Evolutionary conservation across 2,888 invertebrate genomes (phyloP), one percentile per base, ranked within the genome.

Genomic region (Trachelus stipa): DNA sequence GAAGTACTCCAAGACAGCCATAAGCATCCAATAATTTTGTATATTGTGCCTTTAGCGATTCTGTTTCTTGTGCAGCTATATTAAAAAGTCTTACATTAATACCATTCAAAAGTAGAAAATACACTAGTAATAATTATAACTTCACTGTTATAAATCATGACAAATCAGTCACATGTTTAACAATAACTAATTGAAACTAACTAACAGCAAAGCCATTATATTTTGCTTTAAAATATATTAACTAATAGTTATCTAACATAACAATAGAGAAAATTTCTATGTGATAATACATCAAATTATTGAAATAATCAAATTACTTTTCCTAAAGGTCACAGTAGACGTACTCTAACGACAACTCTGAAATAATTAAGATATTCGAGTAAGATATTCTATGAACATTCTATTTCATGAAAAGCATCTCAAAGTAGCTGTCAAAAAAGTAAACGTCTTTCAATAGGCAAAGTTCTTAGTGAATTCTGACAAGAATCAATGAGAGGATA

Each of bases 1-100:
- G 97, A 0, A 99, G 93, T 3, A 98, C 98, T 73, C 99, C 99
- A 77, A 99, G 93, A 89, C 98, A 98, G 35, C 98, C 99, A 91
- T 99, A 99, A 0, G 98, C 98, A 92, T 99, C 99, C 76, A 97
- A 93, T 73, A 98, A 94, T 93, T 98, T 98, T 23, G 95, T 95
- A 90, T 99, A 99, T 87, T 96, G 96, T 87, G 96, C 96, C 87
- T 97, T 96, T 79, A 99, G 94, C 23, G 96, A 95, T 87, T 98
- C 98, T 6, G 96, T 97, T 92, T 99, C 98, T 91, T 96, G 96
- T 69, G 95, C 92, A 81, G 96, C 97, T 94, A 87, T 33, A 56
- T 56, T 23, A 56, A 56, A 56, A 15, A 40, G 1, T 40, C 40
- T 40, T 15, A 23, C 9, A 23, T 23, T 56, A 56, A 56, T 56